Percentiles rank a stretch among this genome's conserved stretches.
Evolutionary conservation across 2,888 invertebrate genomes (phyloP).

Genomic region (Venusia cambrica): DNA sequence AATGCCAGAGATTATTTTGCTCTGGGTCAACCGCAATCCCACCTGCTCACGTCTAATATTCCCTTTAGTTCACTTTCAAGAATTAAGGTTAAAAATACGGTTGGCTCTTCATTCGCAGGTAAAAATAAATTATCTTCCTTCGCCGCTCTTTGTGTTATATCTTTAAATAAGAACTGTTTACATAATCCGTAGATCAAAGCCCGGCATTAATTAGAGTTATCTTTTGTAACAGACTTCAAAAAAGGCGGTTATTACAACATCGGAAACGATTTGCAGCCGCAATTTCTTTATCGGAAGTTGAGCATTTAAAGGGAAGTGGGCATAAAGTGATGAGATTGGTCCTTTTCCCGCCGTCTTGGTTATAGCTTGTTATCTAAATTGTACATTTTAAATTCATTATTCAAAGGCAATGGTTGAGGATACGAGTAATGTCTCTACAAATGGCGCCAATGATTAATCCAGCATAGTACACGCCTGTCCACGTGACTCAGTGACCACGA

Average conservation of each 20-base stretch:
- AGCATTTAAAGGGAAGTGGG: slow-evolving; percentile 4
- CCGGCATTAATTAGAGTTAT: slow-evolving; percentile 31
- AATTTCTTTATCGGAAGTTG: slow-evolving; percentile 11
- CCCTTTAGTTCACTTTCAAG: no score
- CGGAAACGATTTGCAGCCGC: slow-evolving; percentile 9
- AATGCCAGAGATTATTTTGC: no score
- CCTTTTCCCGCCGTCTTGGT: no score
- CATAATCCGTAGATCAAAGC: slow-evolving; percentile 40
- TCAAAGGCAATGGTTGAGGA: no score
- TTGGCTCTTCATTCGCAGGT: slow-evolving; percentile 7
- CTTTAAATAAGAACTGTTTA: slow-evolving; percentile 35
- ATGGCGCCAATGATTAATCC: slow-evolving; percentile 49
- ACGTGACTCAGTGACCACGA: slow-evolving; percentile 62
- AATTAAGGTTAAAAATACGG: no score
- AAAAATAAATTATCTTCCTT: slow-evolving; percentile 17
- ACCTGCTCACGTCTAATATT: no score
- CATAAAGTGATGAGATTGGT: slow-evolving; percentile 8
- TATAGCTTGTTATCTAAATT: no score
- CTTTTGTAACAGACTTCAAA: slow-evolving; percentile 29
- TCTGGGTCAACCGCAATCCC: no score
- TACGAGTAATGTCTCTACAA: slow-evolving; percentile 23
- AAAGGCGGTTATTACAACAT: slow-evolving; percentile 12
- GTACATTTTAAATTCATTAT: no score
- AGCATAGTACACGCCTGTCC: slow-evolving; percentile 43
- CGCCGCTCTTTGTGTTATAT: slow-evolving; percentile 30